Base-by-base conservation (phyloP, 2,797 vertebrate species). In the Sebastes dallii region DNA sequence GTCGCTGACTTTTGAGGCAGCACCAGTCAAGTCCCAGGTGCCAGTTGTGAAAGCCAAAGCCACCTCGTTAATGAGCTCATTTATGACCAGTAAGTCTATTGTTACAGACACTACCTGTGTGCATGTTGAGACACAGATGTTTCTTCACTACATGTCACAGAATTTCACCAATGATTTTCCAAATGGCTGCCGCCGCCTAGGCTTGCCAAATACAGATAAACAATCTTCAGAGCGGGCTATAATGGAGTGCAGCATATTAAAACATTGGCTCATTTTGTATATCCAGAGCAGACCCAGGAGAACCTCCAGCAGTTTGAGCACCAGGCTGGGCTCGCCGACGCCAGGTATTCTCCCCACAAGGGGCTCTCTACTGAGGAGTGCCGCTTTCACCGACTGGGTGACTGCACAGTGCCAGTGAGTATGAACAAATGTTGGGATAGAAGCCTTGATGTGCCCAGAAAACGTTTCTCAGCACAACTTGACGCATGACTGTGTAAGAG, bases 251-350 rank as follows among this genome's bases (percentile, higher is more conserved):
- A 80, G 10, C n/a, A 52, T 20, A 25, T 59, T 39, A 27, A 66
- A 66, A 66, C 29, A 25, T 13, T 52, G 20, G 54, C 46, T 72
- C 2, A 68, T 55, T 50, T 71, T 66, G 30, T 59, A 32, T 54
- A 36, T 36, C 18, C 16, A 8, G 99, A 96, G 89, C 96, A 99
- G 88, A 97, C 95, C 55, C 97, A 99, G 66, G 97, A 99, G 90
- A 99, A 94, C 93, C 96, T 99, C 66, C 97, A 98, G 64, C 96
- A 82, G 83, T 99, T 99, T 84, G 98, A 99, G 89, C 96, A 97
- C 88, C 97, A 97, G 90, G 97, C 97, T 56, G 98, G 99, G 29
- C 95, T 99, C 94, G 97, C 96, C 50, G 98, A 97, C 54, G 95
- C 96, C 13, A 96, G 96, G 24, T 99, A 99, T 91, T 96, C 96